phyloP scores from a whole-genome alignment of 2,888 invertebrate species.

The Eilema sororculum region DNA sequence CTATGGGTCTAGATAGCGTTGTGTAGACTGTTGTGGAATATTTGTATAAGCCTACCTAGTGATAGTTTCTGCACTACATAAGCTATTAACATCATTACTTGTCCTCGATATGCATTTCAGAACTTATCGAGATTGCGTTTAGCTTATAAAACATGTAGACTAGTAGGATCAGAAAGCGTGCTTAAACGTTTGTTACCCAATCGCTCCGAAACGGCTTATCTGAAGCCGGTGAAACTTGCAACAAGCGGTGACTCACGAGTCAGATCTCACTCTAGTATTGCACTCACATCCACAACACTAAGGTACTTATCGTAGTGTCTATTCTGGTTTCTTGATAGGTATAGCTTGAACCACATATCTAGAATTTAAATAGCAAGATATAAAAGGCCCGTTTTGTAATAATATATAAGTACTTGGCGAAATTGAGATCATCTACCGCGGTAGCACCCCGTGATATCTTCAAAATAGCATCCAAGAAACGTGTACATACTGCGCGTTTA shows the following conservation, averaged over 20 bases:
- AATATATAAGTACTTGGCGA: no score
- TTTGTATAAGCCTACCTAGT: no score
- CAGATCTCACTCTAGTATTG: slow-evolving; percentile 12
- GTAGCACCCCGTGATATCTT: no score
- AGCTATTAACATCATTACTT: slow-evolving; percentile 9
- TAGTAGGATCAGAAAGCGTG: slow-evolving; percentile 41
- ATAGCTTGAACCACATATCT: no score
- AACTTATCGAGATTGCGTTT: slow-evolving; percentile 20
- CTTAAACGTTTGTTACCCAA: slow-evolving; percentile 40
- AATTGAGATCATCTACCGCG: no score
- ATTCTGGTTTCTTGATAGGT: slow-evolving; percentile 30
- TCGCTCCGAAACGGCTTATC: slow-evolving; percentile 39
- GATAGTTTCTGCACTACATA: slow-evolving; percentile 5
- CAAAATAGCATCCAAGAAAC: no score
- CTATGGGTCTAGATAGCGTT: no score
- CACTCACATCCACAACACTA: slow-evolving; percentile 17
- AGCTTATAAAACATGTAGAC: slow-evolving; percentile 25
- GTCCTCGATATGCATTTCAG: slow-evolving; percentile 21
- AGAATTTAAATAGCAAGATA: no score
- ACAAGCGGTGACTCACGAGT: slow-evolving; percentile 28
- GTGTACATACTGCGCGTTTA: no score
- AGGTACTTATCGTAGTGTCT: slow-evolving; percentile 24
- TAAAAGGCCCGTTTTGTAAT: no score
- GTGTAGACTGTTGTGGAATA: no score
- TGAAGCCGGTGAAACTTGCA: slow-evolving; percentile 39